Evolutionary conservation across 2,888 invertebrate genomes (phyloP), one percentile per base, ranked within the genome.

Genomic region (Ecliptopera silaceata): DNA sequence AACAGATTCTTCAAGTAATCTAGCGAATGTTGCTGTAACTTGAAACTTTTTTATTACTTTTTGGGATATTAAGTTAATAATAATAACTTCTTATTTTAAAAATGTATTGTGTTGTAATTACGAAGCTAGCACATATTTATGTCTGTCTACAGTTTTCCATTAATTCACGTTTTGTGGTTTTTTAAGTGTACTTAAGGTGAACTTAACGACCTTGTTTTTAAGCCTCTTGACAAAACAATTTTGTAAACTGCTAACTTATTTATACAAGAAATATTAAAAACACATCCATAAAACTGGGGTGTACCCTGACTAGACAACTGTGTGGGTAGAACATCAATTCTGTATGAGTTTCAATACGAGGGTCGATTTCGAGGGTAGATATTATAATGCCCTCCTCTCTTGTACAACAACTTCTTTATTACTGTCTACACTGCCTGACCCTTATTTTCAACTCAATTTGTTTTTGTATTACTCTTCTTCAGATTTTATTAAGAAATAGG

Each of bases 381-480:
- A 75, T 80, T 79, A 72, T 80, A 85, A 85, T 78, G 77, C 79
- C 75, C 68, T 67, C 71, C 36, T 59, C 62, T 59, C 73, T 76
- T 75, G 70, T 77, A 79, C 66, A 71, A 75, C 72, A 52, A 58
- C 49, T 49, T 75, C 76, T 74, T 80, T 79, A 75, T 77, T 69
- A 74, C 71, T 74, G 67, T 69, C 69, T 65, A 68, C 70, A 39
- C 44, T 13, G 43, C 70, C 67, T 15, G 48, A 50, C 58, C 38
- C 54, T 49, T n/a, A 31, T 29, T 54, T 58, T 50, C 22, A 8
- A 58, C 44, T 44, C 8, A 53, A 49, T 53, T 54, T 43, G 32
- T 41, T 38, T 48, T 26, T 29, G 29, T 26, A 26, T 46, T 34
- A 18, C 10, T 22, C 36, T 46, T 32, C 12, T 15, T 47, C 6